A percentile compares a stretch with the other conserved stretches of the same genome.
phyloP scores from a whole-genome alignment of 2,888 invertebrate species.

The Timema cristinae region DNA sequence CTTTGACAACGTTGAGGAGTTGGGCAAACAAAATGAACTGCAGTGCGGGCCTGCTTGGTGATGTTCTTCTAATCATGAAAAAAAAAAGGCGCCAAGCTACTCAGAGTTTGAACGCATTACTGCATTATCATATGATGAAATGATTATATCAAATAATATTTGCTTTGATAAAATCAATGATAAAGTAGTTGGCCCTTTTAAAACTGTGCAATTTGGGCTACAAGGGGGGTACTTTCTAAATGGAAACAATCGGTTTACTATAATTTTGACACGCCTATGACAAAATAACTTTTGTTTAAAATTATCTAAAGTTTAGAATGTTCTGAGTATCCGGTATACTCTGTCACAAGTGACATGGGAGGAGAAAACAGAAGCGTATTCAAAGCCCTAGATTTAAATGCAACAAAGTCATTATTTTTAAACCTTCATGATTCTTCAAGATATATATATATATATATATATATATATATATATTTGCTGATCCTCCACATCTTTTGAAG shows the following conservation, averaged over 20 bases:
- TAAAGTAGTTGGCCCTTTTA: background rate
- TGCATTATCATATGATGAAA: slow-evolving; percentile 10
- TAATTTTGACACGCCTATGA: slow-evolving; percentile 6
- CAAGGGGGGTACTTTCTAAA: slow-evolving; percentile 1
- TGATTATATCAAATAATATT: background rate
- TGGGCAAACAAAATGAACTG: slow-evolving; percentile 8
- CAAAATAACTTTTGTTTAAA: background rate
- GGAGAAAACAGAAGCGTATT: background rate
- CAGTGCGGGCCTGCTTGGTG: background rate
- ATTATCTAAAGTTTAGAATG: background rate
- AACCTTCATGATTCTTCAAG: slow-evolving; percentile 4
- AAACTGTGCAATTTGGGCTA: slow-evolving; percentile 8
- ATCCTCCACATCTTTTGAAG: background rate
- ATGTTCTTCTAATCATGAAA: slow-evolving; percentile 3
- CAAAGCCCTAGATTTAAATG: too few species aligned
- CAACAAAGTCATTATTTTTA: background rate
- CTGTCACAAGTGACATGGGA: background rate
- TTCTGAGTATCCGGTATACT: background rate
- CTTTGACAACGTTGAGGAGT: background rate
- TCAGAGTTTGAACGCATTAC: background rate
- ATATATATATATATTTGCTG: background rate
- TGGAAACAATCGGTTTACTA: background rate
- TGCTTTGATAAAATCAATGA: background rate
- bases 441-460: too few species aligned
- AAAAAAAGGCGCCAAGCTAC: slow-evolving; percentile 4